These are phyloP conservation scores for Spongilla lacustris DNA, from an alignment of 37 sponge, comb jelly and placozoan species.

Conservation along the genomic window DNA sequence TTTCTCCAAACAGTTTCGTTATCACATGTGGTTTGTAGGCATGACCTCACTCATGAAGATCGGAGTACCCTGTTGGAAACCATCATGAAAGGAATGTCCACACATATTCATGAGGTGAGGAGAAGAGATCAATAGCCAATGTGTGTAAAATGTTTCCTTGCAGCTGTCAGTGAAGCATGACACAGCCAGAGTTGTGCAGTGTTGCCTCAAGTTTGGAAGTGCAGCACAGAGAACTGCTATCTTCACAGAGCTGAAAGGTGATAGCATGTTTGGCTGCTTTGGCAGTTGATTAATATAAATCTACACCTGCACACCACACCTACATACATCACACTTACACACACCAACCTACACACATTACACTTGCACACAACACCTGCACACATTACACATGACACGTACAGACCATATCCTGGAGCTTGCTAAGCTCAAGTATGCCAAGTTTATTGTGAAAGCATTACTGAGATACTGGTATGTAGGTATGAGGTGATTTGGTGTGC, in stretches of 20 bases:
- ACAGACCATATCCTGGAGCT: constrained; percentile 79
- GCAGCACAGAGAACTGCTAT: constrained; percentile 50
- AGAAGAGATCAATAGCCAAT: neutral
- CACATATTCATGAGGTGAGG: constrained; percentile 35
- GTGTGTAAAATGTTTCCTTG: neutral
- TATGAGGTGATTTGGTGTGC: neutral
- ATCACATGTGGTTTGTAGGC: constrained; percentile 13
- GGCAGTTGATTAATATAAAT: no score
- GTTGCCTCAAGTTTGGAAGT: constrained; percentile 82
- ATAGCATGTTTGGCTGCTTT: neutral
- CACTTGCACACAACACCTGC: neutral
- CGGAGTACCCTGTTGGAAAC: neutral
- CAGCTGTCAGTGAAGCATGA: constrained; percentile 86
- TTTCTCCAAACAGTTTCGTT: neutral
- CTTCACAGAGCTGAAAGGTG: constrained; percentile 80
- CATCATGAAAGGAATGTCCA: constrained; percentile 14
- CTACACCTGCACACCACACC: neutral
- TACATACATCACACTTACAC: neutral
- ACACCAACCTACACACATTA: neutral
- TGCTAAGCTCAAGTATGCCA: constrained; percentile 85
- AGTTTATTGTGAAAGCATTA: constrained; percentile 82
- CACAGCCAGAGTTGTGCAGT: constrained; percentile 84
- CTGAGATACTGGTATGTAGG: constrained; percentile 81
- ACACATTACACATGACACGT: neutral
- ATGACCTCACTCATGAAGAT: constrained; percentile 16